phyloP scores from a whole-genome alignment of 2,797 vertebrate species.

The Bucorvus abyssinicus region DNA sequence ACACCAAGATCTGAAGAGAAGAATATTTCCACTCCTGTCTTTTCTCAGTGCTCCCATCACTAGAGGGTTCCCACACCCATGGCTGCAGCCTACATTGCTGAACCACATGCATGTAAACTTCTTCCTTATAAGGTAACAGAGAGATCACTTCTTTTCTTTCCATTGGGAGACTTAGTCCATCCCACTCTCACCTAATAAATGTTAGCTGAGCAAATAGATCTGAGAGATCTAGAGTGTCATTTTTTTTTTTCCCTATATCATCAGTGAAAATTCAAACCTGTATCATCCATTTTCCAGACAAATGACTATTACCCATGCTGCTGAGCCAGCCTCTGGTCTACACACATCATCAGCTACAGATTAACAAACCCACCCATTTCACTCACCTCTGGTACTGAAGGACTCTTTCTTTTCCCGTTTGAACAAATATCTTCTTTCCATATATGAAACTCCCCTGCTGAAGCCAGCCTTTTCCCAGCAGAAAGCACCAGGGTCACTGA shows the following conservation, averaged over 20 bases:
- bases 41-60: not conserved
- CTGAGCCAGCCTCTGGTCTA: not conserved
- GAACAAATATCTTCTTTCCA: not conserved
- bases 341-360: not conserved
- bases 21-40: not conserved
- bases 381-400: not conserved
- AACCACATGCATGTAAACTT: not conserved
- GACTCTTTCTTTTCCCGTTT: not conserved
- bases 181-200: not conserved
- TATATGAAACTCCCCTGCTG: rapidly evolving
- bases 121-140: not conserved
- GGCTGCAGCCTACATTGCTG: rapidly evolving
- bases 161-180: not conserved
- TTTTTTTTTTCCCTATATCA: not conserved
- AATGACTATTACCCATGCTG: rapidly evolving
- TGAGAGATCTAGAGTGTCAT: not conserved
- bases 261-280: not conserved
- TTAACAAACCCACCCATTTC: not conserved
- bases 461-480: not conserved
- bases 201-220: not conserved
- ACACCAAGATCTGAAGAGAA: not conserved
- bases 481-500: rapidly evolving
- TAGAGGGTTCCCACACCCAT: not conserved
- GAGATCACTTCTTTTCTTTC: not conserved
- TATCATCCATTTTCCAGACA: not conserved